Base-by-base conservation (phyloP, 2,888 invertebrate genomes). In the Volucella inanis region DNA sequence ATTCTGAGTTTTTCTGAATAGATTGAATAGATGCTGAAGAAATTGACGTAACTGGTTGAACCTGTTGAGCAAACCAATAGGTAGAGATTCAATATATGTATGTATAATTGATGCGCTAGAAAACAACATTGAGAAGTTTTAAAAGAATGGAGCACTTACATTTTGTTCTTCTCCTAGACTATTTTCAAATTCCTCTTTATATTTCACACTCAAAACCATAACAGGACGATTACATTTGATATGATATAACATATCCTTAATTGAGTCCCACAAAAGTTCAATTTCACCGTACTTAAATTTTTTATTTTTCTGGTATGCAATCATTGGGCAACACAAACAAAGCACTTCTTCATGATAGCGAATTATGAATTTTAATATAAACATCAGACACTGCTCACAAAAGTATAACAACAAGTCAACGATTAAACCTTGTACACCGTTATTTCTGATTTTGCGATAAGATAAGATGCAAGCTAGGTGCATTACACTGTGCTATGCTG, bases 11-110 rank as follows among this genome's bases (percentile, higher is more conserved):
- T 45, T 45, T 45, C 45, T 45, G n/a, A 45, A 45, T 45, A 45
- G 45, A 45, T 45, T 45, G n/a, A 45, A 45, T 45, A 45, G 45
- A 45, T 45, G n/a, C 45, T 45, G 45, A 45, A 45, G 45, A 45
- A 45, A 45, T 45, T 45, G 45, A 45, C 45, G 45, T 45, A 45
- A n/a, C 45, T 45, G 45, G 45, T 45, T 45, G 45, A 45, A 45
- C 45, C 45, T 45, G 45, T 45, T 45, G 45, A 45, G n/a, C 45
- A 45, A 45, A 45, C 45, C 45, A 45, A 45, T n/a, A 45, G 45
- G 45, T 45, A 45, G 45, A 45, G 45, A 45, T 45, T 45, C 45
- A 45, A 45, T 45, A 45, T 45, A 45, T 45, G 45, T 45, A 11
- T 45, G 45, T 45, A 11, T 45, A 45, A 45, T 45, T 45, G 45